phyloP scores from a whole-genome alignment of 2,113 vertebrate genomes.

The Chaenocephalus aceratus region DNA sequence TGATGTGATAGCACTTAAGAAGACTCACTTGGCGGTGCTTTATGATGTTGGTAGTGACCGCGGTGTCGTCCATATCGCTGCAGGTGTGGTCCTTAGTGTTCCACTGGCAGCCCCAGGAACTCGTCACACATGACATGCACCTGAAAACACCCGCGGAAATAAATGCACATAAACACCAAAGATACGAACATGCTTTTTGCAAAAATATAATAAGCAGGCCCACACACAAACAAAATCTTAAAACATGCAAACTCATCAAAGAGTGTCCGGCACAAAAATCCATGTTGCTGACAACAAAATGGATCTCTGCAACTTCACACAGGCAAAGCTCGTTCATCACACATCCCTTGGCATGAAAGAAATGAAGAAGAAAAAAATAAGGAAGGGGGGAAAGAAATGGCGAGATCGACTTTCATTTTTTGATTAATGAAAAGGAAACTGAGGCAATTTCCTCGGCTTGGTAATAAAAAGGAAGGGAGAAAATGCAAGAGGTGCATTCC shows the following conservation, averaged over 20 bases:
- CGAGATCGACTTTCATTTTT: conserved; percentile 80
- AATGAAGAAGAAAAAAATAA: conserved; percentile 37
- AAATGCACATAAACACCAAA: conserved; percentile 48
- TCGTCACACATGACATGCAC: conserved; percentile 92
- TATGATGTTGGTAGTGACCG: conserved; percentile 78
- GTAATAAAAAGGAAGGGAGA: conserved; percentile 61
- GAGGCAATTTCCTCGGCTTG: conserved; percentile 82
- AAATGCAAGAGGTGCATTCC: conserved; percentile 76
- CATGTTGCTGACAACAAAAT: conserved; percentile 78
- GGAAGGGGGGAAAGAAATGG: conserved; percentile 28
- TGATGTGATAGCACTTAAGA: neutral
- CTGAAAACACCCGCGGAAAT: conserved; percentile 70
- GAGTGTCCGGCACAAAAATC: conserved; percentile 68
- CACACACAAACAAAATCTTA: conserved; percentile 41
- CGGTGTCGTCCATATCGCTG: conserved; percentile 81
- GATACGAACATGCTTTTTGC: conserved; percentile 16
- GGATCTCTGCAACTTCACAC: conserved; percentile 76
- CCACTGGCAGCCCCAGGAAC: conserved; percentile 94
- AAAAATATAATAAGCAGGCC: neutral
- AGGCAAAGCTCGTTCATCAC: conserved; percentile 85
- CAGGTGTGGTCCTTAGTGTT: conserved; percentile 87
- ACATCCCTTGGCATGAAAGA: conserved; percentile 64
- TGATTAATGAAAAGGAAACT: conserved; percentile 86
- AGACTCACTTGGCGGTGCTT: conserved; percentile 87
- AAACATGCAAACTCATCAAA: conserved; percentile 78